phyloP scores from a whole-genome alignment of 2,797 vertebrate genomes.

The Mus caroli region DNA sequence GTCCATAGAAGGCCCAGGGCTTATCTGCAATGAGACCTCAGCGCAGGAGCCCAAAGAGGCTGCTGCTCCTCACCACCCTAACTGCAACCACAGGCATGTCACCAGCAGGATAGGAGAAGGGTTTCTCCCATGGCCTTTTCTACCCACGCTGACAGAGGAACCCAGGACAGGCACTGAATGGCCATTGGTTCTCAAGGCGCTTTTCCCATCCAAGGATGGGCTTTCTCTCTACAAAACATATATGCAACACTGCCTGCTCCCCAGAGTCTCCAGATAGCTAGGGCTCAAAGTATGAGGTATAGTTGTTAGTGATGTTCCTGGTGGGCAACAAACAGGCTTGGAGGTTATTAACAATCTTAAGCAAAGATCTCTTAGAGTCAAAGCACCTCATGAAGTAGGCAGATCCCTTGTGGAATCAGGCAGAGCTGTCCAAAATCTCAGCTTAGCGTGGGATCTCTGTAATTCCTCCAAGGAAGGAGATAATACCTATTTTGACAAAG shows the following conservation, averaged over 20 bases:
- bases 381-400: neutral
- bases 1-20: neutral
- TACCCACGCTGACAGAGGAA: neutral
- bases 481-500: neutral
- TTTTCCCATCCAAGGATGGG: neutral
- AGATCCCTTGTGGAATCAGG: neutral
- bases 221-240: neutral
- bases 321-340: neutral
- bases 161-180: neutral
- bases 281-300: neutral
- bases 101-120: neutral
- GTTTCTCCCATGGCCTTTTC: neutral
- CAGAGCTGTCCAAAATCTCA: neutral
- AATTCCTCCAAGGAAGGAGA: neutral
- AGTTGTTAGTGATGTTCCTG: neutral
- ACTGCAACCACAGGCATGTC: rapidly evolving
- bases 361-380: neutral
- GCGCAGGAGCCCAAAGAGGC: no score
- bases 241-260: neutral
- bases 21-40: neutral
- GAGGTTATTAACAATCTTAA: neutral
- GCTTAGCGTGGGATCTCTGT: neutral
- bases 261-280: neutral
- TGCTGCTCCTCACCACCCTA: neutral
- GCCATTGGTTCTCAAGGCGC: neutral